phyloP scores from a whole-genome alignment of 2,797 vertebrate genomes.

The Scolopax rusticola region DNA sequence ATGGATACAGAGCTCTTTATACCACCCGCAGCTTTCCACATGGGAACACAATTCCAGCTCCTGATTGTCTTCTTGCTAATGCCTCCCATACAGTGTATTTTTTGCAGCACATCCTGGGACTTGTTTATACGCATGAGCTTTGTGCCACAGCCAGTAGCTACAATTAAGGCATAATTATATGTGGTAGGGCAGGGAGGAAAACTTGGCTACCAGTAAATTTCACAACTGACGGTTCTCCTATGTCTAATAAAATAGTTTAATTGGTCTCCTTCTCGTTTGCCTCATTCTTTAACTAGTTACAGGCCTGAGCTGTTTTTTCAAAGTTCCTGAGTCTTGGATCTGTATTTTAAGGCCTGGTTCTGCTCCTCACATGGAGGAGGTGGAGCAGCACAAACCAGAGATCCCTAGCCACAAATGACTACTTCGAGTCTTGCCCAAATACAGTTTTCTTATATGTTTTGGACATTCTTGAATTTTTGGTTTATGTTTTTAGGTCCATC shows the following conservation, averaged over 20 bases:
- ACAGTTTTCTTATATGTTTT: conserved; percentile 51
- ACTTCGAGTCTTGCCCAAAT: conserved; percentile 1
- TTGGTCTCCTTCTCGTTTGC: conserved; percentile 37
- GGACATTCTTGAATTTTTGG: conserved; percentile 49
- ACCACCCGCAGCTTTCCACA: conserved; percentile 56
- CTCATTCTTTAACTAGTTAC: conserved; percentile 50
- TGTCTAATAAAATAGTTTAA: conserved; percentile 53
- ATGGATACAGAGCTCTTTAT: conserved; percentile 17
- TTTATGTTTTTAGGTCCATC: conserved; percentile 48
- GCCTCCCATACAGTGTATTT: conserved; percentile 30
- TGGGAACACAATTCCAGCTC: conserved; percentile 12
- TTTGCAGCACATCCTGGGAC: conserved; percentile 39
- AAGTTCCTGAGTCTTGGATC: neutral
- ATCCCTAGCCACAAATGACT: conserved; percentile 63
- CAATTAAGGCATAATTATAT: conserved; percentile 70
- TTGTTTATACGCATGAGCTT: conserved; percentile 57
- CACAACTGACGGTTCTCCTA: conserved; percentile 36
- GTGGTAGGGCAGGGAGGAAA: conserved; percentile 48
- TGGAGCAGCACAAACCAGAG: conserved; percentile 30
- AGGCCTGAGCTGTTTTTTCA: neutral
- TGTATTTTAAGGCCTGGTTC: conserved; percentile 31
- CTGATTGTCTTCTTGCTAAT: conserved; percentile 55
- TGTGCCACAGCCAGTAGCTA: conserved; percentile 59
- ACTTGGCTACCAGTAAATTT: conserved; percentile 65
- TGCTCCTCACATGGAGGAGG: conserved; percentile 2